Base-by-base conservation (phyloP, 2,113 vertebrate genomes). In the Psittacara wagleri region DNA sequence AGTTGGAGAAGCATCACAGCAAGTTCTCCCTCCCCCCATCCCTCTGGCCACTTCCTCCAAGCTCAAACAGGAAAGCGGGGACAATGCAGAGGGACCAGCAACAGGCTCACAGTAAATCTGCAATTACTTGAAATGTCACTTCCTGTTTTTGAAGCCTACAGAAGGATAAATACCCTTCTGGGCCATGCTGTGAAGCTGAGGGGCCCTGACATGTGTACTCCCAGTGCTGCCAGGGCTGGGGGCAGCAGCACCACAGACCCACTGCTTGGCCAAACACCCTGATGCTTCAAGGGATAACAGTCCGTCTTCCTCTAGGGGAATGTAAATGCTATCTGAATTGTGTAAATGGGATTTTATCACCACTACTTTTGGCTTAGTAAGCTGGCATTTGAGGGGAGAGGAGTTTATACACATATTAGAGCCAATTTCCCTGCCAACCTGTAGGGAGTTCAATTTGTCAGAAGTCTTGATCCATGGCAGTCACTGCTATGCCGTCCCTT, bases 121-220 rank as follows among this genome's bases (percentile, higher is more conserved):
- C 79, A 95, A 46, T 88, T 94, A 81, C 96, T 98, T 96, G 82
- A 95, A 98, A 90, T 95, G 95, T 95, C 83, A 86, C 92, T 98
- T 98, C 98, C 98, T 98, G 98, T 98, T 98, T 97, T 97, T 96
- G 83, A 92, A 97, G 83, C 86, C 76, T 59, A 29, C 68, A 57
- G 52, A 90, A 44, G 62, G 90, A 94, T 44, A 88, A 92, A 96
- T 70, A 68, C 51, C 10, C 39, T 94, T 62, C 82, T 72, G 31
- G 9, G 27, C 67, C 1, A 0, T 1, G 1, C n/a, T n/a, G 55
- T 2, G 11, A 63, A 67, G 28, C 18, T 1, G 0, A 41, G 81
- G 48, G 57, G 46, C 79, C 92, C 62, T 6, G 11, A 59, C 5
- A 0, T 54, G 55, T 17, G 33, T 2, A 3, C 7, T 72, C 31